Evolutionary conservation across 2,888 invertebrate genomes (phyloP).

Genomic region (Melipona beecheii): DNA sequence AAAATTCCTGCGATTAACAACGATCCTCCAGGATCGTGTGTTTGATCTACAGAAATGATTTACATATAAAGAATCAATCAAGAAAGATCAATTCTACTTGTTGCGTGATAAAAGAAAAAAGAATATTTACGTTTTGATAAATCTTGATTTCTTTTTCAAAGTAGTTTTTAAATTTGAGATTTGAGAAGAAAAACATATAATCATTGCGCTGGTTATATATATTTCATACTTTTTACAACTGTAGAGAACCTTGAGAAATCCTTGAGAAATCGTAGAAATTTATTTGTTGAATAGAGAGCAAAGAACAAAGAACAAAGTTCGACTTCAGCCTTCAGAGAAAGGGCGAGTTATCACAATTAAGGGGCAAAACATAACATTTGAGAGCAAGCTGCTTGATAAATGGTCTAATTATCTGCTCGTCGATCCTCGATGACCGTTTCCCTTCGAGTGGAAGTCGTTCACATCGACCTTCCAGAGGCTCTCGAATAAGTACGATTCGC

Average conservation of each 20-base stretch:
- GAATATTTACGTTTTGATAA: not conserved
- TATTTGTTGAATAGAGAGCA: no score
- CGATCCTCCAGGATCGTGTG: not conserved
- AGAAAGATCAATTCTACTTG: not conserved
- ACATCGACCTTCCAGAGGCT: slow-evolving; percentile 26
- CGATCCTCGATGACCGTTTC: slow-evolving; percentile 35
- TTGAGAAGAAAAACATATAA: no score
- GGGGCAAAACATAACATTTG: not conserved
- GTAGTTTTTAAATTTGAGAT: no score
- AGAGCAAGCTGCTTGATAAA: not conserved
- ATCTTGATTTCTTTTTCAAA: not conserved
- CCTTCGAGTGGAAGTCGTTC: slow-evolving; percentile 38
- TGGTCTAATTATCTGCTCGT: slow-evolving; percentile 28
- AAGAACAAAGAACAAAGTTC: not conserved
- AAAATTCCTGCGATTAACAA: slow-evolving; percentile 40
- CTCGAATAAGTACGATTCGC: not conserved
- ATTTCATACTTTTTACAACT: no score
- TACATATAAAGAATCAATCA: not conserved
- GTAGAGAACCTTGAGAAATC: no score
- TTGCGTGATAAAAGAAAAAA: not conserved
- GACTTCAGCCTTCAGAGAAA: not conserved
- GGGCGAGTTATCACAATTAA: not conserved
- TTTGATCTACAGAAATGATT: slow-evolving; percentile 9
- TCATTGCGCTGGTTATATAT: no score
- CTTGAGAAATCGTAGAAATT: not conserved